phyloP scores from a whole-genome alignment of 2,113 vertebrate species.

The Stigmatopora argus region DNA sequence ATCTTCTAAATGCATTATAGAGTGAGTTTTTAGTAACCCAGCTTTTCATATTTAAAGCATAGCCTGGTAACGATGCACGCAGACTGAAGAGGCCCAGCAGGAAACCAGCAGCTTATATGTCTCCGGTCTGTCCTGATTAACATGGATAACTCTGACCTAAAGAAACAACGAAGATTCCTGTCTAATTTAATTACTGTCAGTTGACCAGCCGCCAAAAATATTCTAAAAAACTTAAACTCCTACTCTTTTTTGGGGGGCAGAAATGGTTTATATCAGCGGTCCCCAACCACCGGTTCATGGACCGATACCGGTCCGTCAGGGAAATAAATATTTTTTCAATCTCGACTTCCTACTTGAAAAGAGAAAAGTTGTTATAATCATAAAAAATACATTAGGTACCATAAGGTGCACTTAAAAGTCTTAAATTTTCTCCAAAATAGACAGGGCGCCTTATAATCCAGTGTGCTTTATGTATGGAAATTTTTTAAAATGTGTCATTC shows the following conservation, averaged over 20 bases:
- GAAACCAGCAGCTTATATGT: constrained; percentile 69
- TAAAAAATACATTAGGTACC: no score
- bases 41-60: constrained; percentile 24
- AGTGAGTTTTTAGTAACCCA: constrained; percentile 19
- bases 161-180: constrained; percentile 73
- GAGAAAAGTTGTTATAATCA: no score
- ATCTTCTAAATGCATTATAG: constrained; percentile 4
- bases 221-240: constrained; percentile 78
- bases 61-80: constrained; percentile 28
- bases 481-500: no score
- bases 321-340: no score
- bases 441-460: no score
- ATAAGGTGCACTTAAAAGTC: no score
- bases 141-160: constrained; percentile 77
- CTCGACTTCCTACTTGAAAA: no score
- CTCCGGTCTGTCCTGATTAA: constrained; percentile 64
- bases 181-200: constrained; percentile 84
- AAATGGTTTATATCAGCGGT: constrained; percentile 48
- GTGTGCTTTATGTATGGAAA: no score
- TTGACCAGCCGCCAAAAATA: constrained; percentile 73
- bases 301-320: no score
- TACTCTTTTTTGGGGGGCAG: constrained; percentile 56
- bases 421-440: no score
- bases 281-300: no score
- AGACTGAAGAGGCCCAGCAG: constrained; percentile 60